Evolutionary conservation across 2,888 invertebrate species (phyloP).

Genomic region (Galerucella nymphaeae): DNA sequence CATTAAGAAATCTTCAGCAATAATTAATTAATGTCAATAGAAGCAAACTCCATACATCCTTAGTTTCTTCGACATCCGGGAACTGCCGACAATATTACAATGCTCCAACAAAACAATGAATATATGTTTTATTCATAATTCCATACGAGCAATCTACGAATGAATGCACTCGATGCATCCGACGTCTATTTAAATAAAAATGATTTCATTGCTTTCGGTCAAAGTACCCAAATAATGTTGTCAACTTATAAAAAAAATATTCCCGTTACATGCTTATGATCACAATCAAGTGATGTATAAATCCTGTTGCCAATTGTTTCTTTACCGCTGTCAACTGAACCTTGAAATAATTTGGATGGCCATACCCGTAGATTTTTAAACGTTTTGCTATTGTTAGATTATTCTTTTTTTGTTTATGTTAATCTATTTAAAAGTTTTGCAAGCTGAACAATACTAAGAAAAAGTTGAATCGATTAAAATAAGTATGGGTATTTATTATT

Average conservation of each 20-base stretch:
- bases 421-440: background rate
- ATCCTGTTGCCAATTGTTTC: slow-evolving; percentile 48
- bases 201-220: slow-evolving; percentile 18
- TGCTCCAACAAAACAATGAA: slow-evolving; percentile 11
- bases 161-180: slow-evolving; percentile 11
- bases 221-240: slow-evolving; percentile 16
- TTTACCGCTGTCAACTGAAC: slow-evolving; percentile 42
- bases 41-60: slow-evolving; percentile 15
- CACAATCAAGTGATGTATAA: slow-evolving; percentile 49
- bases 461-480: background rate
- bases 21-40: slow-evolving; percentile 14
- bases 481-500: too few species aligned
- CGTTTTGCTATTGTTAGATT: slow-evolving; percentile 9
- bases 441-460: background rate
- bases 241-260: slow-evolving; percentile 21
- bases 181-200: slow-evolving; percentile 10
- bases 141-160: background rate
- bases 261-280: slow-evolving; percentile 32
- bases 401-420: slow-evolving; percentile 12
- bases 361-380: slow-evolving; percentile 39
- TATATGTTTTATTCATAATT: slow-evolving; percentile 5
- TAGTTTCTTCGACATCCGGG: slow-evolving; percentile 8
- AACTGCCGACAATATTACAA: slow-evolving; percentile 6
- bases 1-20: slow-evolving; percentile 1
- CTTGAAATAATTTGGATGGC: slow-evolving; percentile 48